These are phyloP conservation scores for Luscinia luscinia DNA, from an alignment of 2,797 vertebrate species.

Conservation along the genomic window DNA sequence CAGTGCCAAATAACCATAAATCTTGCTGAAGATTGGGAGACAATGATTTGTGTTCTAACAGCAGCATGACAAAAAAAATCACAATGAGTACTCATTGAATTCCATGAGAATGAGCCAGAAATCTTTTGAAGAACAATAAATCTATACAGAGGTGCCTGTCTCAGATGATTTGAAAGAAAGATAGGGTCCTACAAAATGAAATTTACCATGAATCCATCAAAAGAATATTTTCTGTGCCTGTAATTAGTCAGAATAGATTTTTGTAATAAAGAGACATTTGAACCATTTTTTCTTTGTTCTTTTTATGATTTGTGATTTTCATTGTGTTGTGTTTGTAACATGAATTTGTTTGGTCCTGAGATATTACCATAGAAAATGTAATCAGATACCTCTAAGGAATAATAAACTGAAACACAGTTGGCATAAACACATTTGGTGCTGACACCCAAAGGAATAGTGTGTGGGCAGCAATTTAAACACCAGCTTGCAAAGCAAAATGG, in stretches of 20 bases:
- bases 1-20: background rate
- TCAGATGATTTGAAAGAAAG: background rate
- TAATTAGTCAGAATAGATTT: background rate
- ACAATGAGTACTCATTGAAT: background rate
- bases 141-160: background rate
- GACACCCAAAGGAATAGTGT: slow-evolving; percentile 42
- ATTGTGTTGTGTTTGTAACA: background rate
- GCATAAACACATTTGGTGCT: slow-evolving; percentile 50
- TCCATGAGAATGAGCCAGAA: background rate
- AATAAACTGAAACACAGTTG: slow-evolving; percentile 53
- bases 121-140: background rate
- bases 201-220: background rate
- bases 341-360: background rate
- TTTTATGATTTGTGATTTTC: background rate
- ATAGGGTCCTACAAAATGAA: background rate
- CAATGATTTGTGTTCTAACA: background rate
- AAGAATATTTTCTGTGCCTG: background rate
- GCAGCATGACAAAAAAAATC: background rate
- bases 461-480: slow-evolving; percentile 65
- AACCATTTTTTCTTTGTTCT: background rate
- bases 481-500: slow-evolving; percentile 63
- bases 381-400: slow-evolving; percentile 28
- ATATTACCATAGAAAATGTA: background rate
- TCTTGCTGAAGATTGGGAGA: background rate
- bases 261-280: background rate